Percentiles rank a stretch among this genome's conserved stretches.
phyloP scores from a whole-genome alignment of 2,113 vertebrate species.

The Cyphomyrus plagiostoma region DNA sequence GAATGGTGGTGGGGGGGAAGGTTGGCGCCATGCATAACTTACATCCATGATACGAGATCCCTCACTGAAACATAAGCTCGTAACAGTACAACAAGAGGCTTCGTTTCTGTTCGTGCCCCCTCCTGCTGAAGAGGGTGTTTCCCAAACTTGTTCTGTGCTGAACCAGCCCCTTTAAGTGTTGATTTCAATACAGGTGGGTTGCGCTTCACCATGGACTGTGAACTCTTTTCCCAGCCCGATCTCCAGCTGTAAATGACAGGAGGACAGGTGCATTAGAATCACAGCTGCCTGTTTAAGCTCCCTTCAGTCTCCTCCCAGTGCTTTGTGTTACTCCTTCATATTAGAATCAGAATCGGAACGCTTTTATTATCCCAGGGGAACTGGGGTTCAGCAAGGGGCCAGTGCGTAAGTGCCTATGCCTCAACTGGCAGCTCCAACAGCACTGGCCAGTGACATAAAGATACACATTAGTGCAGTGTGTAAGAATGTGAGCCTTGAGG shows the following conservation, averaged over 20 bases:
- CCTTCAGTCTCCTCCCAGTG: no score
- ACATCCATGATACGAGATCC: slow-evolving; percentile 20
- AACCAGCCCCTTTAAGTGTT: background rate
- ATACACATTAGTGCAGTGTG: background rate
- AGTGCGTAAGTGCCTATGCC: no score
- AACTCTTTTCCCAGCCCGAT: background rate
- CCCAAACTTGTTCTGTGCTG: background rate
- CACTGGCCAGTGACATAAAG: background rate
- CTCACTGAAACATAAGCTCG: background rate
- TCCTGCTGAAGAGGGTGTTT: background rate
- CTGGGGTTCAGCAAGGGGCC: no score
- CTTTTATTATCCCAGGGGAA: background rate
- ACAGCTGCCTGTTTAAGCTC: background rate
- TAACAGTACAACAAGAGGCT: background rate
- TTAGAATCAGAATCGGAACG: background rate
- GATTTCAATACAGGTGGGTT: background rate
- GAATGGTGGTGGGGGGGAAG: background rate
- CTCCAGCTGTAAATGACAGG: background rate
- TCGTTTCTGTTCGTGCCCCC: background rate
- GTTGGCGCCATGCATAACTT: slow-evolving; percentile 20
- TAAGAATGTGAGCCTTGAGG: background rate
- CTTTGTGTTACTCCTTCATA: no score
- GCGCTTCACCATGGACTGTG: background rate
- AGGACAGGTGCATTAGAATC: background rate
- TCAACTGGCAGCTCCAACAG: no score